Evolutionary conservation across 2,888 invertebrate genomes (phyloP).

Genomic region (Torymus aiolomorphi): DNA sequence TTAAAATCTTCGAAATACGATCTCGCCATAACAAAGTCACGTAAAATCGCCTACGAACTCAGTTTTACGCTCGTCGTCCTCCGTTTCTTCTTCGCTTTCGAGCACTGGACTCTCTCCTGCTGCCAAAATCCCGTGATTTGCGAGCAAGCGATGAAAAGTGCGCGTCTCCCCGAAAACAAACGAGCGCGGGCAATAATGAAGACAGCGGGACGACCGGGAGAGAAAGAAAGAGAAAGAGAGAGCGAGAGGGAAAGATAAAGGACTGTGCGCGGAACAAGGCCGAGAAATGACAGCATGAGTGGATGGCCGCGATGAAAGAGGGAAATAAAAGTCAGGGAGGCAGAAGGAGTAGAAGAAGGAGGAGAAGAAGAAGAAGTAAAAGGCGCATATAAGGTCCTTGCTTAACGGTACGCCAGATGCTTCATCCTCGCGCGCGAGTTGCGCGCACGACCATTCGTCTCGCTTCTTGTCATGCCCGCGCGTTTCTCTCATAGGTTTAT

Average conservation of each 20-base stretch:
- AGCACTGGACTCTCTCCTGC: neutral
- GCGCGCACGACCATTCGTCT: constrained; percentile 7
- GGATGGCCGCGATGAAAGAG: neutral
- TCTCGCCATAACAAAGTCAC: neutral
- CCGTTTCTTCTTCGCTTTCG: too few relatives aligned
- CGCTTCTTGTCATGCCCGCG: constrained; percentile 1
- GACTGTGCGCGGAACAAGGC: too few relatives aligned
- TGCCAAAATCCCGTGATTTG: constrained; percentile 38
- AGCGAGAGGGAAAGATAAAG: too few relatives aligned
- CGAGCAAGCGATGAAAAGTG: constrained; percentile 39
- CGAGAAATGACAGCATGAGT: too few relatives aligned
- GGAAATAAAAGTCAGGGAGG: too few relatives aligned
- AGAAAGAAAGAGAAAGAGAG: too few relatives aligned
- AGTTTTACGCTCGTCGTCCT: neutral
- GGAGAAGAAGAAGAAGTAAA: too few relatives aligned
- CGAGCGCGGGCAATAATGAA: neutral
- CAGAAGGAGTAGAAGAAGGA: too few relatives aligned
- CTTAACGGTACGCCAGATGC: constrained; percentile 33
- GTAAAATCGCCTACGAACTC: constrained; percentile 10
- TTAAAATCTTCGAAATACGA: constrained; percentile 9
- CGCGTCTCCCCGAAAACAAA: neutral
- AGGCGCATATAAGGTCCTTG: constrained; percentile 17
- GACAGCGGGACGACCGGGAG: neutral
- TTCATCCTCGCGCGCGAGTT: neutral
- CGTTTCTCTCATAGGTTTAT: neutral